Base-by-base conservation (phyloP, 2,797 vertebrate species). In the Cossypha polioptera region DNA sequence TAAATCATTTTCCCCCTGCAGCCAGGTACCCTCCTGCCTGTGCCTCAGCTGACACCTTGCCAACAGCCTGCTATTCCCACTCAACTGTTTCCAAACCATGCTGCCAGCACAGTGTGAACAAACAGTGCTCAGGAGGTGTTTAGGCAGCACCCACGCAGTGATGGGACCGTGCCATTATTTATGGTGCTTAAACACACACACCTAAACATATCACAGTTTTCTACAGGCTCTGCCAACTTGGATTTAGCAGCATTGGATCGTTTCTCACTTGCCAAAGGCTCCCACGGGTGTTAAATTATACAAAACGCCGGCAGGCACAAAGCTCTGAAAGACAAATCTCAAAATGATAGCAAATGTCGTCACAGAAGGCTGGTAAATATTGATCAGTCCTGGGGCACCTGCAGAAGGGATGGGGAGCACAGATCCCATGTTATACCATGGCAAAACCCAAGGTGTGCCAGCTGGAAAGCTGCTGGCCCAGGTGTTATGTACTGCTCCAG, bases 1-100 rank as follows among this genome's bases (percentile, higher is more conserved):
- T 11, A 48, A 67, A 51, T 6, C 33, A 9, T 38, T 12, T 33
- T 45, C 42, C 24, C 5, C 2, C 10, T 0, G 0, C 5, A 40
- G 13, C 22, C 17, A 35, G 40, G 50, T 81, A 28, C 17, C 62
- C 63, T 62, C 33, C 73, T 48, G 66, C n/a, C n/a, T n/a, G 35
- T 4, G 33, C 75, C 22, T 16, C 40, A 54, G 77, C 68, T 40
- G 17, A 48, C 0, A 16, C 11, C 6, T 4, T 31, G 38, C 33
- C 51, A 35, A 28, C 29, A 80, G 83, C 59, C 55, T 17, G 61
- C 14, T 35, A 16, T 16, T 61, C 61, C 29, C 79, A 54, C 76
- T n/a, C 61, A 14, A 9, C 14, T 7, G 29, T 24, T 90, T 67
- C 78, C 72, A 83, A 80, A 58, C 20, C 28, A 24, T 5, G 5